These are phyloP conservation scores for Megalops cyprinoides DNA, from an alignment of 2,797 vertebrate genomes.

Conservation along the genomic window DNA sequence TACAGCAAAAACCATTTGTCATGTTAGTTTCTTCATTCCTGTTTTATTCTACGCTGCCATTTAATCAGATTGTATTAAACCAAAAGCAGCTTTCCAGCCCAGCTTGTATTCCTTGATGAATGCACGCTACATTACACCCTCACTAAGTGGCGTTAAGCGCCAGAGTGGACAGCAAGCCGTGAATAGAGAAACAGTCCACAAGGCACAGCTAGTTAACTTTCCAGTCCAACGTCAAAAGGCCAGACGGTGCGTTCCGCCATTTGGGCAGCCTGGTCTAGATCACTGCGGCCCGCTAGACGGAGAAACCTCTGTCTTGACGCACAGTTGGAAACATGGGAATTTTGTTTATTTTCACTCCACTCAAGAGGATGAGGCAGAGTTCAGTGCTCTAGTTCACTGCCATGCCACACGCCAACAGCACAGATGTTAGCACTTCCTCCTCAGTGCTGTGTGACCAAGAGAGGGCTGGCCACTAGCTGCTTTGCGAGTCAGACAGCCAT, in stretches of 20 bases:
- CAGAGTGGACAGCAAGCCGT: slow-evolving; percentile 38
- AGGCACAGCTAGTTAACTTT: slow-evolving; percentile 36
- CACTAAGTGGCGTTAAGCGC: slow-evolving; percentile 40
- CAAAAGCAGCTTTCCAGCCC: slow-evolving; percentile 33
- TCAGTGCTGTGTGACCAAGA: slow-evolving; percentile 37
- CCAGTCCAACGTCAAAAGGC: slow-evolving; percentile 35
- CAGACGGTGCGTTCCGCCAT: slow-evolving; percentile 17
- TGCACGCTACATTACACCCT: slow-evolving; percentile 51
- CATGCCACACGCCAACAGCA: slow-evolving; percentile 46
- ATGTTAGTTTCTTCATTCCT: slow-evolving; percentile 18
- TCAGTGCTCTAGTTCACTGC: slow-evolving; percentile 49
- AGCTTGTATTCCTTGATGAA: slow-evolving; percentile 43
- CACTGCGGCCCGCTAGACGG: slow-evolving; percentile 17
- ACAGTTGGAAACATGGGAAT: slow-evolving; percentile 42
- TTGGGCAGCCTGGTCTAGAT: slow-evolving; percentile 16
- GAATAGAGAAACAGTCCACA: slow-evolving; percentile 50
- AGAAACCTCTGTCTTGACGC: slow-evolving; percentile 30
- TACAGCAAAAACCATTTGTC: slow-evolving; percentile 22
- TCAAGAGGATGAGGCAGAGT: slow-evolving; percentile 48
- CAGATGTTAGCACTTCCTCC: slow-evolving; percentile 54
- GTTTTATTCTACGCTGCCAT: slow-evolving; percentile 30
- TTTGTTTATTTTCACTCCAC: slow-evolving; percentile 59
- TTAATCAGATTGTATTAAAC: slow-evolving; percentile 24
- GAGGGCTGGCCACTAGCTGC: slow-evolving; percentile 17
- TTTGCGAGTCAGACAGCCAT: not conserved